Conservation (phyloP, 2,113 vertebrate species). For the Nettapus auritus region DNA sequence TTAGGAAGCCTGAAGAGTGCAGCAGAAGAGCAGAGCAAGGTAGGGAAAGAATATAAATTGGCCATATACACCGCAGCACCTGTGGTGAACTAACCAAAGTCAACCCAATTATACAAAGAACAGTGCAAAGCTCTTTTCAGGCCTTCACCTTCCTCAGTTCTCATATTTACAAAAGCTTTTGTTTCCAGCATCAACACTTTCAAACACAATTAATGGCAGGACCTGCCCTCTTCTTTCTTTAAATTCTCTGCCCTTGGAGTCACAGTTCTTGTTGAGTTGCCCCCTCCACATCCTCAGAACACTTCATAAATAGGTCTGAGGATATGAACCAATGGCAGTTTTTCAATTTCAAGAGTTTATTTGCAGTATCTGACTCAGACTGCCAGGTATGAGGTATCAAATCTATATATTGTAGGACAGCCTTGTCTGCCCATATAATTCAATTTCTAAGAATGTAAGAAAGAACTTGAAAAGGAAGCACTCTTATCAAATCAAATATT, state of each 20-base stretch:
- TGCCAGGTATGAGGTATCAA: background rate
- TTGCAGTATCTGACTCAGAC: background rate
- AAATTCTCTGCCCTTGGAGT: background rate
- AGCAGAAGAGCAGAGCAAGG: background rate
- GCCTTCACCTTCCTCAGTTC: background rate
- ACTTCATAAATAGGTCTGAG: background rate
- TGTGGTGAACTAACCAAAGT: background rate
- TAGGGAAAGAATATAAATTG: background rate
- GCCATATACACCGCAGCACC: background rate
- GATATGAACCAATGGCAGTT: background rate
- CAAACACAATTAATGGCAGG: background rate
- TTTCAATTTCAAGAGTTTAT: background rate
- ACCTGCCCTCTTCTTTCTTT: background rate
- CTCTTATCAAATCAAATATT: background rate
- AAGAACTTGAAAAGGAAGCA: background rate
- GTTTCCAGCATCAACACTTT: background rate
- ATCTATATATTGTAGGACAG: background rate
- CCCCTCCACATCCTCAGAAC: background rate
- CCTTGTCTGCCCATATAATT: background rate
- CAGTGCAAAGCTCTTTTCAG: background rate
- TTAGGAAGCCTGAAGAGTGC: background rate
- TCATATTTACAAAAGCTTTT: background rate
- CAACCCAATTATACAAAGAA: background rate
- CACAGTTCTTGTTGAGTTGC: background rate
- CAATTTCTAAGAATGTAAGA: background rate